Conservation (phyloP, 2,113 vertebrate species). For the Rhinoptilus africanus region DNA sequence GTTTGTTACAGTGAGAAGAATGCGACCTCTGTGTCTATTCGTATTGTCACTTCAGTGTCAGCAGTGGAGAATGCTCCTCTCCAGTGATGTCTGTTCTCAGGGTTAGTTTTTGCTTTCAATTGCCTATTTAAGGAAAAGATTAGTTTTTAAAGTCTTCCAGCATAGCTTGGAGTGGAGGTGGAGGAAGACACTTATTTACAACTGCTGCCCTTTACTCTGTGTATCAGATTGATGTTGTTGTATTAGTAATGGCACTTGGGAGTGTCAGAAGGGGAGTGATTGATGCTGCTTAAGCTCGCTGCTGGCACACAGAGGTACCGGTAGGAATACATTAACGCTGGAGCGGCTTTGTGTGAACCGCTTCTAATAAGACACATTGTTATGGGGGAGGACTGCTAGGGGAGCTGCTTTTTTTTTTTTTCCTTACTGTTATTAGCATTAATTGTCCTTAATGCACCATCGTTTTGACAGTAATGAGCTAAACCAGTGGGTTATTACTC, state of each 20-base stretch:
- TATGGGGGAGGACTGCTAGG: slow-evolving; percentile 54
- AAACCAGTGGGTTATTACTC: slow-evolving; percentile 65
- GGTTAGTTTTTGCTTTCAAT: neutral
- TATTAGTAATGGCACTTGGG: slow-evolving; percentile 42
- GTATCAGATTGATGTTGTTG: slow-evolving; percentile 23
- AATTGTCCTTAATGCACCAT: slow-evolving; percentile 75
- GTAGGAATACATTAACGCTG: slow-evolving; percentile 27
- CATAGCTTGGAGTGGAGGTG: neutral
- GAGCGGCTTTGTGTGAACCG: slow-evolving; percentile 6
- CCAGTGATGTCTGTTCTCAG: neutral
- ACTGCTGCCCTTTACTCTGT: slow-evolving; percentile 15
- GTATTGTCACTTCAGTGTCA: neutral
- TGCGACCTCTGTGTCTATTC: neutral
- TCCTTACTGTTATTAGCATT: slow-evolving; percentile 72
- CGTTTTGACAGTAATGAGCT: slow-evolving; percentile 74
- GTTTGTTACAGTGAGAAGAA: neutral
- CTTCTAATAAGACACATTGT: slow-evolving; percentile 55
- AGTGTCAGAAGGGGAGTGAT: slow-evolving; percentile 24
- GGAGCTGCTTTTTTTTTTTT: slow-evolving; percentile 46
- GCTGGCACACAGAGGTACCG: slow-evolving; percentile 3
- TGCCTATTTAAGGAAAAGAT: neutral
- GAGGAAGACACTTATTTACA: neutral
- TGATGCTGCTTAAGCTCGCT: slow-evolving; percentile 44
- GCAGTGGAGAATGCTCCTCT: neutral
- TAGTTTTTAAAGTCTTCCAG: neutral